Percentiles rank a stretch among this genome's conserved stretches.
phyloP scores from a whole-genome alignment of 2,888 invertebrate genomes.

The Plagiodera versicolora region DNA sequence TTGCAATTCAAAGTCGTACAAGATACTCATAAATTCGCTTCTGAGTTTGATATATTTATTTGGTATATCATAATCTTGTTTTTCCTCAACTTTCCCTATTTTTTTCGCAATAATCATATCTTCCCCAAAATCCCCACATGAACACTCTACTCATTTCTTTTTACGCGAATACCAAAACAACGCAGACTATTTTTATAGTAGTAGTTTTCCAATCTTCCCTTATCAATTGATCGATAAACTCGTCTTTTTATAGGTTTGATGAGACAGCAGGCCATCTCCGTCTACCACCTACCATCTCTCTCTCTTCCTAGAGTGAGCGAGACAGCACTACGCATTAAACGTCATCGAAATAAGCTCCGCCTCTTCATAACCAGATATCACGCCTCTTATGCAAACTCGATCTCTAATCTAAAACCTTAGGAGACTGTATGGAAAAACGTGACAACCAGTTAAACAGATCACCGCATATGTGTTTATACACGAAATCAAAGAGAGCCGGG shows the following conservation, averaged over 20 bases:
- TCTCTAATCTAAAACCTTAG: conserved; percentile 41
- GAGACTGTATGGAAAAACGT: conserved; percentile 39
- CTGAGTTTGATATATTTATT: too few species aligned
- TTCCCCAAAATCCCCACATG: conserved; percentile 8
- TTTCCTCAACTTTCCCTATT: background rate
- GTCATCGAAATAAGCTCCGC: conserved; percentile 49
- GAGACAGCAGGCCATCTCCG: conserved; percentile 35
- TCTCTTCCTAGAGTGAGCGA: conserved; percentile 28
- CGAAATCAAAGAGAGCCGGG: conserved; percentile 41
- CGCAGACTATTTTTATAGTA: conserved; percentile 39
- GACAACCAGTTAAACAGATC: conserved; percentile 29
- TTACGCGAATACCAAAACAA: conserved; percentile 34
- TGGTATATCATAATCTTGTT: too few species aligned
- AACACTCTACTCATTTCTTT: conserved; percentile 18
- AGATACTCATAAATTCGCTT: too few species aligned
- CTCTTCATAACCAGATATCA: conserved; percentile 50
- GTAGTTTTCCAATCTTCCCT: conserved; percentile 46
- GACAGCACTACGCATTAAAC: conserved; percentile 41
- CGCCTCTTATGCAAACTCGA: conserved; percentile 47
- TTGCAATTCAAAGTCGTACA: too few species aligned
- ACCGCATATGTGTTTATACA: conserved; percentile 37
- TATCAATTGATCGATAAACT: conserved; percentile 46
- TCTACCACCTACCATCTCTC: conserved; percentile 29
- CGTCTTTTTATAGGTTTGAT: conserved; percentile 46
- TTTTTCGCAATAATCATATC: background rate